phyloP scores from a whole-genome alignment of 2,113 vertebrate species.

The Phocoena sinus region DNA sequence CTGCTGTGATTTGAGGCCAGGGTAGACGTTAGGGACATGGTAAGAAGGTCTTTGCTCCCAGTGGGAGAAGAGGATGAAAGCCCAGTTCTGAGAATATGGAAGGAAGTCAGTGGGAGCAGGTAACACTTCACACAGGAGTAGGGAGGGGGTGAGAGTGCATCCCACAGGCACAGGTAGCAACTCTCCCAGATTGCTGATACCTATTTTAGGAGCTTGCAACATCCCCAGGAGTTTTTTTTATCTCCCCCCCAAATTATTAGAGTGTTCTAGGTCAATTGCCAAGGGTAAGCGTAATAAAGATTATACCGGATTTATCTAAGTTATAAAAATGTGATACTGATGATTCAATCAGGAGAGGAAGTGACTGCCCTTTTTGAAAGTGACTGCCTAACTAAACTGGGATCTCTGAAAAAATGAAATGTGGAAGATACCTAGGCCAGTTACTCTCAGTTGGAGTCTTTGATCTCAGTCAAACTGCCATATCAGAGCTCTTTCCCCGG shows the following conservation, averaged over 20 bases:
- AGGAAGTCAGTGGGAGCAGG: neutral
- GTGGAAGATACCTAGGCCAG: neutral
- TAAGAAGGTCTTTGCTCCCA: neutral
- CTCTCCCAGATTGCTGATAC: too few relatives aligned
- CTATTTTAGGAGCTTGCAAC: neutral
- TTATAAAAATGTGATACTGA: neutral
- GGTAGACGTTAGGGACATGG: neutral
- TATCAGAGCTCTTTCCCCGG: neutral
- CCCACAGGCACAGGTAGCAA: fast-evolving
- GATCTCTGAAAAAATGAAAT: neutral
- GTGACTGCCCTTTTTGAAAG: neutral
- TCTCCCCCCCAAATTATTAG: neutral
- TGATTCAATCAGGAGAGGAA: neutral
- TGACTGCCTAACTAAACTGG: neutral
- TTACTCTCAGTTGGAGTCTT: neutral
- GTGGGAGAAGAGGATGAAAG: too few relatives aligned
- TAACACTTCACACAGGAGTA: neutral
- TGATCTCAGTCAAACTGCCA: neutral
- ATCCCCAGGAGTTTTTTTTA: neutral
- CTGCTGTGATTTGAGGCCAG: neutral
- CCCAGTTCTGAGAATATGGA: neutral
- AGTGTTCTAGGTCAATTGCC: neutral
- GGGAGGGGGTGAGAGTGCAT: fast-evolving
- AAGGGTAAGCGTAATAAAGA: neutral
- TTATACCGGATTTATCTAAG: neutral